phyloP scores from a whole-genome alignment of 1,140 invertebrate species.

The Adelges cooleyi region DNA sequence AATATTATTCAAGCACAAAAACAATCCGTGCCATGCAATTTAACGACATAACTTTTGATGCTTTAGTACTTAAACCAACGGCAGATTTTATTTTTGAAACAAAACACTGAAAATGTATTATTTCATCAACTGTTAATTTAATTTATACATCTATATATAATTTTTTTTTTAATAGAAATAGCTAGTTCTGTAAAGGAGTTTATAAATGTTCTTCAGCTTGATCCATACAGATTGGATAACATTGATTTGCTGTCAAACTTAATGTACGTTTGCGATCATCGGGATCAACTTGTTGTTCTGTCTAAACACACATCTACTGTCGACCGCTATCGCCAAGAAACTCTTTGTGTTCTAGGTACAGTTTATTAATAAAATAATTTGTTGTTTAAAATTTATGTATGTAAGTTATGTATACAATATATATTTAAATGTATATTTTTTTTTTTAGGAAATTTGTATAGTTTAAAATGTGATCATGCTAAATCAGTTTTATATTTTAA shows the following conservation, averaged over 20 bases:
- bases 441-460: slow-evolving; percentile 89
- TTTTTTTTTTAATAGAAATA: slow-evolving; percentile 60
- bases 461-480: slow-evolving; percentile 87
- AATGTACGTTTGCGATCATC: slow-evolving; percentile 85
- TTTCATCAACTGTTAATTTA: too few relatives aligned
- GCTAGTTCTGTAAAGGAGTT: slow-evolving; percentile 78
- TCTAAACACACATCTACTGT: slow-evolving; percentile 87
- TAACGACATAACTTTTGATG: too few relatives aligned
- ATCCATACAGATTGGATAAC: slow-evolving; percentile 87
- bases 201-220: slow-evolving; percentile 61
- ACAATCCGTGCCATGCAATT: too few relatives aligned
- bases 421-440: not conserved
- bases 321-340: slow-evolving; percentile 96
- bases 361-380: not conserved
- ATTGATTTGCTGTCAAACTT: slow-evolving; percentile 94
- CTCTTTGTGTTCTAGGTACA: slow-evolving; percentile 83
- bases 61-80: too few relatives aligned
- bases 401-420: too few relatives aligned
- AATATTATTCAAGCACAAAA: too few relatives aligned
- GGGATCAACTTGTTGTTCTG: slow-evolving; percentile 81
- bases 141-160: too few relatives aligned
- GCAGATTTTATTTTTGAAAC: too few relatives aligned
- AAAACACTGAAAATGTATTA: too few relatives aligned
- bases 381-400: not conserved
- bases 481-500: slow-evolving; percentile 96